Conservation (phyloP, 2,113 vertebrate species). For the Anhinga rufa region DNA sequence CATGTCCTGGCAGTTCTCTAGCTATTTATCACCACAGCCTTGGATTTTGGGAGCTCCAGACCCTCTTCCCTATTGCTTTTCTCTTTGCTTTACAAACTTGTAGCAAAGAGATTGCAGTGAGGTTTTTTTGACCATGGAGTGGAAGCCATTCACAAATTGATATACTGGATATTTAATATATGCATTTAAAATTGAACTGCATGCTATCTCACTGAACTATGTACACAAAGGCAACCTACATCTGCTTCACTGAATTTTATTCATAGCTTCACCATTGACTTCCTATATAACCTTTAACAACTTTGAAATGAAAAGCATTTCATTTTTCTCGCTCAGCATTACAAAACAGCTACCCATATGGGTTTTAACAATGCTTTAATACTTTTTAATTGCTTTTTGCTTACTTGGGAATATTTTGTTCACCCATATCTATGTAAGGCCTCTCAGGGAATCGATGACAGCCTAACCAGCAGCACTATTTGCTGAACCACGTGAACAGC, state of each 20-base stretch:
- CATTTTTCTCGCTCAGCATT: background rate
- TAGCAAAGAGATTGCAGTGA: background rate
- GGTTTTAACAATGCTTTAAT: background rate
- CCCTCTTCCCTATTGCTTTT: background rate
- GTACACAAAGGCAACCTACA: background rate
- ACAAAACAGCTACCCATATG: background rate
- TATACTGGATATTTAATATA: background rate
- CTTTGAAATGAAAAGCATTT: background rate
- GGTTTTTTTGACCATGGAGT: background rate
- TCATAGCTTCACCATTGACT: background rate
- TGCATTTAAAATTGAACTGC: background rate
- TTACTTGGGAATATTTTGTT: background rate
- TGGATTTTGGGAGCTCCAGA: background rate
- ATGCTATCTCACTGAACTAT: background rate
- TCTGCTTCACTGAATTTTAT: background rate
- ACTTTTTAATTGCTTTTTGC: background rate
- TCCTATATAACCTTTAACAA: background rate
- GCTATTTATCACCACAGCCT: background rate
- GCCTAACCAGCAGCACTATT: background rate
- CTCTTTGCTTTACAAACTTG: background rate
- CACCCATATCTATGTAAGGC: background rate
- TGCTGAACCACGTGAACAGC: background rate
- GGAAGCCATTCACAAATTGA: background rate
- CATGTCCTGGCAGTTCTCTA: background rate
- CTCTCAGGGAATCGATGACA: background rate